Percentiles rank a stretch among this genome's conserved stretches.
Evolutionary conservation across 2,113 vertebrate genomes (phyloP).

Genomic region (Thomomys bottae): DNA sequence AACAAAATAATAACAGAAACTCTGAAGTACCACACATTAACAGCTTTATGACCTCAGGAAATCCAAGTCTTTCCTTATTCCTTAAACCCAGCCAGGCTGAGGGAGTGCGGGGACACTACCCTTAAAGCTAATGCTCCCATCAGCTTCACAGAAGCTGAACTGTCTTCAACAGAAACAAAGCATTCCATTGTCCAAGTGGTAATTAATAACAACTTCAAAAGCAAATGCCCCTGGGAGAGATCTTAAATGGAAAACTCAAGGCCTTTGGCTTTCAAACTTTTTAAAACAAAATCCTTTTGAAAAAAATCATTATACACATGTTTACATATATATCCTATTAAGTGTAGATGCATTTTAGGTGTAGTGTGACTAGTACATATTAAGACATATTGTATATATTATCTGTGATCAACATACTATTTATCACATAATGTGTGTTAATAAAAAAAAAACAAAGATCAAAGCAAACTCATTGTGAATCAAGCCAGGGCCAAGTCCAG

Average conservation of each 20-base stretch:
- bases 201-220: constrained; percentile 41
- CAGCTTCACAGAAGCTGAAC: constrained; percentile 6
- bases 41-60: background rate
- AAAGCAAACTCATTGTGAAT: constrained; percentile 40
- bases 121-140: background rate
- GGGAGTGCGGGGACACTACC: background rate
- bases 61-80: constrained; percentile 20
- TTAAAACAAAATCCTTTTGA: constrained; percentile 7
- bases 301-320: background rate
- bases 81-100: background rate
- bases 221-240: constrained; percentile 18
- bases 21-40: background rate
- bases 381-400: background rate
- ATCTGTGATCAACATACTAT: background rate
- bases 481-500: background rate
- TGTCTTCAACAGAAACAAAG: background rate
- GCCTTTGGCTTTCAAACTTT: constrained; percentile 9
- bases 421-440: background rate
- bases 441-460: background rate
- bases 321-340: background rate
- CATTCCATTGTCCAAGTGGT: background rate
- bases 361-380: background rate
- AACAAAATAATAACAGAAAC: background rate
- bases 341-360: background rate
- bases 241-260: constrained; percentile 10